Evolutionary conservation across 2,797 vertebrate genomes (phyloP).

Genomic region (Eleutherodactylus coqui): DNA sequence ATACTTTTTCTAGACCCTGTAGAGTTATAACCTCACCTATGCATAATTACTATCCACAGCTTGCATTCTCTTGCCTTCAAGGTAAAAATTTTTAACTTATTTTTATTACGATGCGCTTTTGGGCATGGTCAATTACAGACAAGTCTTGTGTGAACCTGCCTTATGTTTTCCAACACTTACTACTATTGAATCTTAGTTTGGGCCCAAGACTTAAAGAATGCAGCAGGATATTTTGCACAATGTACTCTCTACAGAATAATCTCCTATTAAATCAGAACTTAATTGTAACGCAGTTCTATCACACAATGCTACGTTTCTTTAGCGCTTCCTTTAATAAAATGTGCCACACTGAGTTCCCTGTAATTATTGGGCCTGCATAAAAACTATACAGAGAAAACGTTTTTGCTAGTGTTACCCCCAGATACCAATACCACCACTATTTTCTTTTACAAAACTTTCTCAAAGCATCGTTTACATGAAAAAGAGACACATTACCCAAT

Average conservation of each 20-base stretch:
- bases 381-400: background rate
- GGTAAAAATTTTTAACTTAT: background rate
- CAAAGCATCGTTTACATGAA: too few species aligned
- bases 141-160: background rate
- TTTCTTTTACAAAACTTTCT: background rate
- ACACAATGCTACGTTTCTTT: too few species aligned
- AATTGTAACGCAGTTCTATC: background rate
- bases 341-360: background rate
- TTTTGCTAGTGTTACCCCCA: too few species aligned
- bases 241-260: too few species aligned
- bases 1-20: background rate
- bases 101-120: background rate
- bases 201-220: background rate
- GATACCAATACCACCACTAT: too few species aligned
- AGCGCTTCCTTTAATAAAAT: background rate
- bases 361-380: background rate
- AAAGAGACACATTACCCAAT: background rate
- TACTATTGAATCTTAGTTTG: background rate
- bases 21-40: background rate
- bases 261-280: too few species aligned
- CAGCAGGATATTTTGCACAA: background rate
- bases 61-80: background rate
- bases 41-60: background rate
- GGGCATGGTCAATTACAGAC: background rate
- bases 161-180: background rate